Base-by-base conservation (phyloP, 35 echinoderm and acorn worm species). In the Apostichopus californicus region DNA sequence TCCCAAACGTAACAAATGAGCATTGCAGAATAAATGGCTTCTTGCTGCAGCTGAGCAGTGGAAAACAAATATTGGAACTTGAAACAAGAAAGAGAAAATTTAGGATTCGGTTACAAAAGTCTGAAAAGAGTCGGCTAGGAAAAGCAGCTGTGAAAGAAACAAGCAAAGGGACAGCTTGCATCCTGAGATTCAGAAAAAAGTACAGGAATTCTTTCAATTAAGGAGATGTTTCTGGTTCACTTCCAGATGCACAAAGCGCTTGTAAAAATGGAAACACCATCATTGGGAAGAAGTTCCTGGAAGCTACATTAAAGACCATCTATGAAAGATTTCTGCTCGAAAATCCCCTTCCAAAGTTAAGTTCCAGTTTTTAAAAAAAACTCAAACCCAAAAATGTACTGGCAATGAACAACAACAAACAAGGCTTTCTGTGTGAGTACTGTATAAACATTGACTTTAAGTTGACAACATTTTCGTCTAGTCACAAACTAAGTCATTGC, bases 211-310 rank as follows among this genome's bases (percentile, higher is more conserved):
- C 65, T 86, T 28, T 72, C 81, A n/a, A 71, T 72, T 3, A 80
- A 20, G 91, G 81, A 23, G 91, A 92, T 66, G 85, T 92, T 9
- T 86, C 91, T 57, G 54, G 91, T 71, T 17, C 55, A 46, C 80
- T 92, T 15, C 91, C 81, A 57, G 81, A 92, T 86, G 81, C 91
- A 73, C 72, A 59, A 9, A 92, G 91, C 73, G 81, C 81, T 73
- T 86, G 86, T 10, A 92, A 86, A 54, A 73, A 53, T 46, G 91
- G 79, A 17, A 53, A 53, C 23, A 52, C 28, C 13, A 80, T 92
- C 15, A 84, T 34, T n/a, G 63, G 91, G 11, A 72, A 80, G 56
- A 92, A 92, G 28, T 65, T 92, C 9, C 55, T 92, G 80, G 91
- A 86, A 21, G 13, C 46, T 20, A 90, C 88, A 26, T 52, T 90